phyloP scores from a whole-genome alignment of 1,140 invertebrate genomes.

The Proales similis region DNA sequence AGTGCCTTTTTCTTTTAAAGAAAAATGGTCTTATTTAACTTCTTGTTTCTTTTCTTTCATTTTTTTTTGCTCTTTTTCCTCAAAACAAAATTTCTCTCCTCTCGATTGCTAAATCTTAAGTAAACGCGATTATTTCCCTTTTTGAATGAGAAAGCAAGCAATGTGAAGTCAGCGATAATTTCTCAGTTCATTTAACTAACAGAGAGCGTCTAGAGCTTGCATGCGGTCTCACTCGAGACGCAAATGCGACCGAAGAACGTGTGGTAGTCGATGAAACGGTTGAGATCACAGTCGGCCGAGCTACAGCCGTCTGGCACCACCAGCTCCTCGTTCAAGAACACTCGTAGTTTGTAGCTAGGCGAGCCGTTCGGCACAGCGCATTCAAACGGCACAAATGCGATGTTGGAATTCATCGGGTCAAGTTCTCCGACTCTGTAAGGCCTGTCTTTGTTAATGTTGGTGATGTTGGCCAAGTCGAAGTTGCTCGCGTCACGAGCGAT shows the following conservation, averaged over 20 bases:
- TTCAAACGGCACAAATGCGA: slow-evolving; percentile 18
- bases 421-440: slow-evolving; percentile 1
- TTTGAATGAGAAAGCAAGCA: no score
- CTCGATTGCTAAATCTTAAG: no score
- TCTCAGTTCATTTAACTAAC: no score
- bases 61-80: no score
- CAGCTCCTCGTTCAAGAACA: slow-evolving; percentile 19
- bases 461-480: not conserved
- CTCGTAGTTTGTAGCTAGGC: slow-evolving; percentile 10
- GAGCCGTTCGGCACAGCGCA: not conserved
- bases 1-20: no score
- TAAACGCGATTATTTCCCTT: no score
- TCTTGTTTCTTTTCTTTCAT: no score
- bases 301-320: slow-evolving; percentile 12
- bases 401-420: slow-evolving; percentile 30
- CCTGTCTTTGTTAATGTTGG: not conserved
- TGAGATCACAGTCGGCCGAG: slow-evolving; percentile 20
- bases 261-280: slow-evolving; percentile 8
- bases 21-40: no score
- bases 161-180: no score
- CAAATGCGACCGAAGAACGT: slow-evolving; percentile 12
- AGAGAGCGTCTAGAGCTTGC: slow-evolving; percentile 26
- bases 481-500: not conserved
- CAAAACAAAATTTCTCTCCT: no score
- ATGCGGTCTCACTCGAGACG: slow-evolving; percentile 18